A percentile compares a stretch with the other conserved stretches of the same genome.
Evolutionary conservation across 1,140 invertebrate species (phyloP).

Genomic region (Drosophila subobscura): DNA sequence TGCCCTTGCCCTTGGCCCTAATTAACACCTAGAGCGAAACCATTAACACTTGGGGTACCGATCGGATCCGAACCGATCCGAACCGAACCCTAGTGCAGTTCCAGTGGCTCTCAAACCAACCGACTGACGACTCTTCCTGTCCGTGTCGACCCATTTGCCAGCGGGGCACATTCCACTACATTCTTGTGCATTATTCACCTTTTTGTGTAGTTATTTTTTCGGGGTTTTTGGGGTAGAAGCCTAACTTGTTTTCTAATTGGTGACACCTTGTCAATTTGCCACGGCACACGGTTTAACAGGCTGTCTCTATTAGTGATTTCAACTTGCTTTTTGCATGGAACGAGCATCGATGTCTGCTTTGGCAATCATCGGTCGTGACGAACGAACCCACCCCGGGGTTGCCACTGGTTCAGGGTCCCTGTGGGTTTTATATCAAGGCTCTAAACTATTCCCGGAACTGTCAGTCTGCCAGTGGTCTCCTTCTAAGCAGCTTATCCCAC

Average conservation of each 20-base stretch:
- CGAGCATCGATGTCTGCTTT: constrained; percentile 41
- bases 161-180: constrained; percentile 28
- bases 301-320: constrained; percentile 60
- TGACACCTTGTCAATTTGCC: constrained; percentile 79
- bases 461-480: constrained; percentile 11
- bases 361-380: constrained; percentile 60
- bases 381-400: constrained; percentile 51
- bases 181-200: constrained; percentile 10
- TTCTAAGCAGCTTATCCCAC: constrained; percentile 66
- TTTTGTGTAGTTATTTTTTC: constrained; percentile 20
- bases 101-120: constrained; percentile 60
- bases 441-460: constrained; percentile 74
- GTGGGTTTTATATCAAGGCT: constrained; percentile 78
- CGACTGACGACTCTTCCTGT: constrained; percentile 3
- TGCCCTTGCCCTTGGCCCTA: constrained; percentile 67
- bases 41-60: constrained; percentile 74
- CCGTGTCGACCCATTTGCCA: constrained; percentile 28
- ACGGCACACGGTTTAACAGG: constrained; percentile 76
- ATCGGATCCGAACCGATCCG: not conserved
- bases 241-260: constrained; percentile 80
- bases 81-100: not conserved
- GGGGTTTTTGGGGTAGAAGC: constrained; percentile 7
- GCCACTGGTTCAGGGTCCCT: constrained; percentile 37
- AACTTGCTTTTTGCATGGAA: constrained; percentile 26
- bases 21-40: constrained; percentile 69